Percentiles rank a stretch among this genome's conserved stretches.
phyloP scores from a whole-genome alignment of 64 coral and sea anemone species.

The Montipora foliosa region DNA sequence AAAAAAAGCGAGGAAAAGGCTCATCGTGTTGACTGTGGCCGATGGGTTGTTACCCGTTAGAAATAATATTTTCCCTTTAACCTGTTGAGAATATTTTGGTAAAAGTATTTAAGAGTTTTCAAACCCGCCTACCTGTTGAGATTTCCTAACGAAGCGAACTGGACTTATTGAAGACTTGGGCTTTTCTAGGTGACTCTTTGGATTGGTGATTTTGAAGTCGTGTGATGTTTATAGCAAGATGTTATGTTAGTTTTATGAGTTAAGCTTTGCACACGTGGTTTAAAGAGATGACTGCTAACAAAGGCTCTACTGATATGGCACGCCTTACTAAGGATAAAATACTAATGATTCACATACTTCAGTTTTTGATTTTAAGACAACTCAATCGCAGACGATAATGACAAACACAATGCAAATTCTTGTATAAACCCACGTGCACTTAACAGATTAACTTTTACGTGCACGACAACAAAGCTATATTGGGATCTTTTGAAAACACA shows the following conservation, averaged over 20 bases:
- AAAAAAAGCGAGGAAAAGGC: not conserved
- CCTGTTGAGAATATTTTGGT: slow-evolving; percentile 18
- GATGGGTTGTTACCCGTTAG: not conserved
- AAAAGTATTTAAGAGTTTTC: not conserved
- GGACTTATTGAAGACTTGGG: not conserved
- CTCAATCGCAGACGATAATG: slow-evolving; percentile 64
- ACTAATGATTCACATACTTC: slow-evolving; percentile 20
- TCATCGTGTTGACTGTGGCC: not conserved
- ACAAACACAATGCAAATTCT: slow-evolving; percentile 87
- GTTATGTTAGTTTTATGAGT: slow-evolving; percentile 11
- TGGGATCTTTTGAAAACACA: slow-evolving; percentile 52
- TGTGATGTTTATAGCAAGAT: slow-evolving; percentile 15
- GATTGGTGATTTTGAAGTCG: slow-evolving; percentile 18
- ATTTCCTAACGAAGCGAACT: not conserved
- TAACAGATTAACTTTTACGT: slow-evolving; percentile 60
- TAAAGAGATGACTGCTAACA: not conserved
- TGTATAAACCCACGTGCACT: slow-evolving; percentile 84
- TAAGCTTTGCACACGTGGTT: slow-evolving; percentile 9
- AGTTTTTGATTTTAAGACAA: slow-evolving; percentile 73
- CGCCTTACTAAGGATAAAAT: slow-evolving; percentile 30
- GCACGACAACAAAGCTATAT: slow-evolving; percentile 75
- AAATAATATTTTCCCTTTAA: not conserved
- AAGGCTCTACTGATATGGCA: not conserved
- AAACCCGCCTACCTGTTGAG: slow-evolving; percentile 35
- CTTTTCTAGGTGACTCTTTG: slow-evolving; percentile 26